These are phyloP conservation scores for Struthio camelus DNA, from an alignment of 2,113 vertebrate species.

Conservation along the genomic window DNA sequence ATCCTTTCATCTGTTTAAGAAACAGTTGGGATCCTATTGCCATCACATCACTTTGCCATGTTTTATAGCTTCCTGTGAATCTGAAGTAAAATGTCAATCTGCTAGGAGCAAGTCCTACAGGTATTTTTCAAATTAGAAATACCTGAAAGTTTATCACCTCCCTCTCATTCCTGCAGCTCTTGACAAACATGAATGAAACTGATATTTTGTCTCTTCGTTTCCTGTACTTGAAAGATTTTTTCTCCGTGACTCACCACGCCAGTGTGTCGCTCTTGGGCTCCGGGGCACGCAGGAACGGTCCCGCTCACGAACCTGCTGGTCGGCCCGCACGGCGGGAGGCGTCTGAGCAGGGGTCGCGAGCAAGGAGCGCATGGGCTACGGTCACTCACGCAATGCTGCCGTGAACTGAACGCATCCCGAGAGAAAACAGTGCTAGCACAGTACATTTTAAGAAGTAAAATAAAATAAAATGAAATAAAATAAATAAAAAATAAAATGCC, in stretches of 20 bases:
- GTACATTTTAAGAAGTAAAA: not conserved
- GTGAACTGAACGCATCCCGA: not conserved
- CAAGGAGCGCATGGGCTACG: fast-evolving
- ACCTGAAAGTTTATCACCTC: conserved; percentile 38
- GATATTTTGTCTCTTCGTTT: conserved; percentile 29
- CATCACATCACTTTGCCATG: conserved; percentile 22
- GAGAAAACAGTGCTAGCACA: not conserved
- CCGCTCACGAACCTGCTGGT: not conserved
- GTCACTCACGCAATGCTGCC: not conserved
- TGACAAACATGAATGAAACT: conserved; percentile 21
- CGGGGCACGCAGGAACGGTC: not conserved
- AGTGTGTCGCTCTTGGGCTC: not conserved
- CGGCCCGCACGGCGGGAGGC: fast-evolving
- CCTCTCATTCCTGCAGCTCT: not conserved
- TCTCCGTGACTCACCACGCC: not conserved
- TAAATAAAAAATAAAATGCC: not conserved
- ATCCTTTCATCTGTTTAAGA: conserved; percentile 63
- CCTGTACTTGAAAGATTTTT: conserved; percentile 25
- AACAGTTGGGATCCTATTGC: conserved; percentile 24
- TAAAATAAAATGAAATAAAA: not conserved
- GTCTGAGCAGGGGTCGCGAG: not conserved
- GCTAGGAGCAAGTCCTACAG: conserved; percentile 52
- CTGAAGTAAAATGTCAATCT: not conserved
- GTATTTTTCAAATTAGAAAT: conserved; percentile 55
- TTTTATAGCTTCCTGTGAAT: conserved; percentile 56